Evolutionary conservation across 2,113 vertebrate species (phyloP).

Genomic region (Oxyruncus cristatus): DNA sequence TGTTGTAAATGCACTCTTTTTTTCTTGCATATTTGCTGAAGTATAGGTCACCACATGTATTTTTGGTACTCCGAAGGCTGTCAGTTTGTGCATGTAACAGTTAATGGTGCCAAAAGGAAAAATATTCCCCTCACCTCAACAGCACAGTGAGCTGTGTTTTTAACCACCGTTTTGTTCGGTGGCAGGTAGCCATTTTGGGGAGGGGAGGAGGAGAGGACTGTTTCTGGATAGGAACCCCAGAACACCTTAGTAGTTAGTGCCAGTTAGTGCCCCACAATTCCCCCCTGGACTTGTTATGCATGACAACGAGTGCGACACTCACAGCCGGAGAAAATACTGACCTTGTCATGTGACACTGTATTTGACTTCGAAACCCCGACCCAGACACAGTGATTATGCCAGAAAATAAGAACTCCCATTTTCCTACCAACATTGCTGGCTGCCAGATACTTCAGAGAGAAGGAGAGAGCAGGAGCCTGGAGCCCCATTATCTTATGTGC

Average conservation of each 20-base stretch:
- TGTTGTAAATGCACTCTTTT: neutral
- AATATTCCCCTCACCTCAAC: neutral
- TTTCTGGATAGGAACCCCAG: neutral
- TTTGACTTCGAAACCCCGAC: neutral
- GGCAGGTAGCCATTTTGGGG: neutral
- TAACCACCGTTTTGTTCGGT: neutral
- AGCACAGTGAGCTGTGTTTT: neutral
- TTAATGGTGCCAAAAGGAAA: neutral
- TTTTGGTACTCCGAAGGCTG: neutral
- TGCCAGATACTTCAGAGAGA: neutral
- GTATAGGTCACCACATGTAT: neutral
- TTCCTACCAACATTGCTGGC: neutral
- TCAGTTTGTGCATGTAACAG: neutral
- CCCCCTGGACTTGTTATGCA: neutral
- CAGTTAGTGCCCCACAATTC: neutral
- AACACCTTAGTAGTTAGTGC: neutral
- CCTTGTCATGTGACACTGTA: neutral
- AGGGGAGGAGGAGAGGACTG: neutral
- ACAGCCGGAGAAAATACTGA: neutral
- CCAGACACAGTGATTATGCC: neutral
- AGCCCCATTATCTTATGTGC: neutral
- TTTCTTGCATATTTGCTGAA: neutral
- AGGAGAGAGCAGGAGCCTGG: neutral
- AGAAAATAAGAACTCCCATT: neutral
- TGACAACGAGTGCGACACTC: neutral